Evolutionary conservation across 2,797 vertebrate species (phyloP), one percentile per base, ranked within the genome.

Genomic region (Fundulus diaphanus): DNA sequence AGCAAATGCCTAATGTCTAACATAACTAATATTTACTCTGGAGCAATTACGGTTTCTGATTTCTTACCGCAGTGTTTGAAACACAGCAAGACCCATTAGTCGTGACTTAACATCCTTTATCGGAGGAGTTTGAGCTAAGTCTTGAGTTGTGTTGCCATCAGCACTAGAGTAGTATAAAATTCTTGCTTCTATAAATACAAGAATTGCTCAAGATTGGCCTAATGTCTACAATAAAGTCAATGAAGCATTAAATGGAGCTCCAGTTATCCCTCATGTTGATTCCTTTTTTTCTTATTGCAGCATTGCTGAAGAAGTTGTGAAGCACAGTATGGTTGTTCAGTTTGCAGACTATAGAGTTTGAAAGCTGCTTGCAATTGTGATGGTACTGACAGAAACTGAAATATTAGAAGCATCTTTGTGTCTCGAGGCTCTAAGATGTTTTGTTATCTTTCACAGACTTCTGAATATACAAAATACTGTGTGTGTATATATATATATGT

Each of bases 181-280:
- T 82, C 83, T 80, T 84, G 61, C 80, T 82, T 88, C 88, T 86
- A 88, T 86, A 90, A 90, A 89, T 86, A 88, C 68, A 80, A 76
- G 67, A 78, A 86, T 83, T 85, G 81, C 75, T 84, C 81, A 75
- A 77, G 80, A 85, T 88, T 83, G 79, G 75, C 78, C 80, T 70
- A 76, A 82, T 80, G 84, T 84, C 88, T 65, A 81, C 85, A 82
- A 72, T 90, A 87, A 89, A 91, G 77, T 85, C 80, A 79, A 54
- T 3, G 27, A 72, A 80, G 88, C 86, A 76, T 79, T 84, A 82
- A 89, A 89, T 92, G 79, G 61, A 71, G 68, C 79, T 61, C 31
- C 72, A 78, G 81, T 87, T 86, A 86, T 82, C 56, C 75, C 63
- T 63, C 20, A 68, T 79, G 80, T 85, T 78, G 61, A 81, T 72